Evolutionary conservation across 2,888 invertebrate species (phyloP), one percentile per base, ranked within the genome.

Genomic region (Sarcophaga variegata): DNA sequence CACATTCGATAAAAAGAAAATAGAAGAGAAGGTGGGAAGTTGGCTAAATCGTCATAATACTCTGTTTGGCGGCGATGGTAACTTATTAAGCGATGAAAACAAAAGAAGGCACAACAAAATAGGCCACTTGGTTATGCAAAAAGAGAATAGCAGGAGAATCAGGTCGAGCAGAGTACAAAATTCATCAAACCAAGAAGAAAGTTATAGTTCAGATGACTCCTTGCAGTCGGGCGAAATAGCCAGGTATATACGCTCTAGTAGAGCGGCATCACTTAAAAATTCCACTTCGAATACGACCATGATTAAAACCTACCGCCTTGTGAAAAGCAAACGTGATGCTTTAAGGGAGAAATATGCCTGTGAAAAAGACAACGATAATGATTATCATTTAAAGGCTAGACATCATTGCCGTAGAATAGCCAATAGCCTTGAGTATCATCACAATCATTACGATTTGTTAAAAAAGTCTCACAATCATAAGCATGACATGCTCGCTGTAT

Each of bases 211-310:
- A 0, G 86, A 88, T 17, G 89, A 89, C 37, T 93, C 93, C 0
- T 69, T 93, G 78, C 92, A 92, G 47, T 93, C 92, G 0, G 87
- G 91, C 8, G 93, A 93, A 62, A 92, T 92, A 0, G 92, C 92
- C 0, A 90, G 90, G 6, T 93, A 93, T 64, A 91, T 93, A 54
- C 90, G 90, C 4, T 90, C 91, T 27, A 91, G 90, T 77, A 90
- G 90, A 47, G 90, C 90, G 4, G 89, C 87, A 12, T 64, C 62
- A 20, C 49, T 70, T 47, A 79, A 78, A 37, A 81, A 82, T 10
- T 77, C 59, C 20, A 25, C 87, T 0, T 69, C 85, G 4, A 88
- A 89, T 6, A 90, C 89, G 25, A 91, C 90, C 54, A 91, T 91
- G 10, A 92, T 92, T 12, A 93, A 92, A 87, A 91, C 90, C 63